Evolutionary conservation across 2,113 vertebrate genomes (phyloP), one percentile per base, ranked within the genome.

Genomic region (Lophotis ruficrista): DNA sequence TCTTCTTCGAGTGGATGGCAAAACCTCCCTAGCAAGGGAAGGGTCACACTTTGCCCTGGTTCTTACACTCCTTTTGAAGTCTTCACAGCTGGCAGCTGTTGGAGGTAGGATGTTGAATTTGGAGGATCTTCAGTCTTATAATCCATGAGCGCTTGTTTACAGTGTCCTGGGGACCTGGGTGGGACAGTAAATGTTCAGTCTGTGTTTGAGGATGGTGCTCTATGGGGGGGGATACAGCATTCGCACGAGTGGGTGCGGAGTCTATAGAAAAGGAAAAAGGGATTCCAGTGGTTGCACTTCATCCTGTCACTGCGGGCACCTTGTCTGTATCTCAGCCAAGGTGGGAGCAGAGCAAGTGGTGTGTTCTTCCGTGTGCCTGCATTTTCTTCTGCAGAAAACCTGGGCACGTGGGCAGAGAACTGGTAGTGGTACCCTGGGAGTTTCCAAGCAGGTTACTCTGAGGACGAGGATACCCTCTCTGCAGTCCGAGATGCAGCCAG

Each of bases 201-300:
- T 70, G 2, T 65, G 16, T 72, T 77, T 81, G 50, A 58, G 62
- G 57, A 33, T 3, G 9, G 9, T 78, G 10, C 19, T 73, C 2
- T 64, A 1, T n/a, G 1, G 24, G 15, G 20, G 41, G 13, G 12
- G 8, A 10, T 25, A 12, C 23, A 87, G 10, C 21, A 14, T 45
- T 78, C 24, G 41, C 15, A 7, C 7, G 16, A 69, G 16, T 5
- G 6, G 5, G 1, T 50, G 14, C 0, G 2, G 27, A 66, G 37
- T 6, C 50, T 41, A 1, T 3, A 33, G n/a, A 41, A 78, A 41
- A 16, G 12, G 6, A 41, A 13, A 30, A 65, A 31, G 3, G 5
- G 23, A n/a, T 77, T 75, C 68, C 41, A 37, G 50, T 53, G 70
- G 4, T 47, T 83, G 48, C 12, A 35, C 12, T 21, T 82, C 37